Base-by-base conservation (phyloP, 23 tunicate genomes). In the Clavelina lepadiformis region DNA sequence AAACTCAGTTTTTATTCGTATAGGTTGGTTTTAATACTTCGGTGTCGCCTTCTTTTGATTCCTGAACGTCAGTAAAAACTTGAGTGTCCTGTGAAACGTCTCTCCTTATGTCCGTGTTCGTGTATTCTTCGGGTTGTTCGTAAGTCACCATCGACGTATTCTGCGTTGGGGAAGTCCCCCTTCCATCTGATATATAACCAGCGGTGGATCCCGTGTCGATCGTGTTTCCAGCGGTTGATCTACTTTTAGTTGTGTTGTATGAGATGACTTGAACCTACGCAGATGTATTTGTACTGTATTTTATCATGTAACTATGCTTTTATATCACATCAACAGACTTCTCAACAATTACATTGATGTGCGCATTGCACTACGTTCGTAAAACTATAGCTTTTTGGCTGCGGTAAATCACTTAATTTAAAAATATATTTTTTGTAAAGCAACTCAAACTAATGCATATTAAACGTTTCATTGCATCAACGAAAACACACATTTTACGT, bases 211-310 rank as follows among this genome's bases (percentile, higher is more conserved):
- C 49, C 49, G 49, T 13, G 49, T 11, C 13, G 49, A 33, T 61
- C 44, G 37, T 33, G 52, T 56, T 24, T 13, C 65, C 76, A 3
- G 36, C 68, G 6, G 80, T 45, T 2, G 80, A 62, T 45, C 49
- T 46, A 5, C 73, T 57, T 15, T 61, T 49, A n/a, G 91, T 60
- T 28, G 83, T 84, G 82, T 84, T 76, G 79, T 84, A 84, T 29
- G 93, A 59, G 19, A 84, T 63, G 22, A 84, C 93, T 71, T 84
- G 82, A 3, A 84, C 83, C 93, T 84, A n/a, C n/a, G n/a, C n/a
- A n/a, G n/a, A n/a, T n/a, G n/a, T n/a, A n/a, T n/a, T n/a, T n/a
- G n/a, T n/a, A n/a, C n/a, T n/a, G n/a, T n/a, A n/a, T n/a, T n/a
- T n/a, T n/a, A n/a, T n/a, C n/a, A n/a, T n/a, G n/a, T n/a, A n/a